Base-by-base conservation (phyloP, 2,113 vertebrate species). In the Xiphophorus maculatus region DNA sequence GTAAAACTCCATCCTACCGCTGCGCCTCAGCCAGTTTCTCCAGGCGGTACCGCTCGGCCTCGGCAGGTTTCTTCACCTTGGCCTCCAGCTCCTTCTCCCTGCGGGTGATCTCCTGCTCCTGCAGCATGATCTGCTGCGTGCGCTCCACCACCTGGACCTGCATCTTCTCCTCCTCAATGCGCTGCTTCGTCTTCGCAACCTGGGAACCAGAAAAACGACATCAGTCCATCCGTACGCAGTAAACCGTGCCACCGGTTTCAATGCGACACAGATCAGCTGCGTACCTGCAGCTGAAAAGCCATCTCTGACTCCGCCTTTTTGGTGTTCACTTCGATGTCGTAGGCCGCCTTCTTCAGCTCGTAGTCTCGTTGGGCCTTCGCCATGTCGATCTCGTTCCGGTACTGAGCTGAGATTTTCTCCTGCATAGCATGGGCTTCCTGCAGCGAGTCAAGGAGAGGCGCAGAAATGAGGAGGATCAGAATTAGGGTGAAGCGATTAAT, bases 151-250 rank as follows among this genome's bases (percentile, higher is more conserved):
- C 96, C 89, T 95, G 92, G 15, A 97, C 94, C 90, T 97, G 96
- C 87, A 97, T 96, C 75, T 93, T 94, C 93, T 97, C 95, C 81
- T 97, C 96, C 91, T 97, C 96, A 1, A 97, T 97, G 2, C 94
- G 93, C 86, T 97, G 96, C 93, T 97, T 97, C 0, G 96, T 97
- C 90, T 97, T 97, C 1, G 96, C 96, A 28, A 97, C 96, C 96
- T 97, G 81, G n/a, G 2, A 9, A 30, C 14, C 8, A 29, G 51
- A 72, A 72, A 72, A 9, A 35, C 6, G 29, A 17, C 17, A n/a
- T 58, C 22, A 7, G 25, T n/a, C 25, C 25, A 5, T 58, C 3
- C 19, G 10, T 58, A n/a, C 0, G 51, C 9, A 58, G 17, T 58
- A n/a, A n/a, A 58, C 51, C 3, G 17, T 48, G 1, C 44, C 14